phyloP scores from a whole-genome alignment of 1,140 invertebrate genomes.

The Sminthurinus signatus region DNA sequence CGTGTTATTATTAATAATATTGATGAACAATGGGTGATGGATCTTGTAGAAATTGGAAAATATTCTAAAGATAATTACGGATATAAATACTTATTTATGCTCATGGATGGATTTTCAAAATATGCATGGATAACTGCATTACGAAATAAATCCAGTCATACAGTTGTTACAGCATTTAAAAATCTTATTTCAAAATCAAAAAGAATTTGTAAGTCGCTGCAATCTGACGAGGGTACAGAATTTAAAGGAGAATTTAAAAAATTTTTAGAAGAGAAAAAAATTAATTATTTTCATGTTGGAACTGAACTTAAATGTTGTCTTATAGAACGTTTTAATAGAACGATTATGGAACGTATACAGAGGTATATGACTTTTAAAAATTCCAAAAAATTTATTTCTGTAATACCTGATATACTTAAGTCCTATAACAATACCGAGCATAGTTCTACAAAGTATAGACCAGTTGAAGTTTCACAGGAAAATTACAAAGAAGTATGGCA shows the following conservation, averaged over 20 bases:
- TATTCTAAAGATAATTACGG: neutral
- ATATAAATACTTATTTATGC: slow-evolving; percentile 1
- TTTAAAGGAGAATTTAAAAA: slow-evolving; percentile 10
- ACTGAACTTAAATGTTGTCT: slow-evolving; percentile 2
- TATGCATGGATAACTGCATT: neutral
- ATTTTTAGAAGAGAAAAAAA: neutral
- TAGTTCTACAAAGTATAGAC: slow-evolving; percentile 1
- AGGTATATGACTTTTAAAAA: slow-evolving; percentile 12
- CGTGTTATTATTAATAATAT: neutral
- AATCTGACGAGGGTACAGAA: neutral
- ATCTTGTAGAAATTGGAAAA: slow-evolving; percentile 3
- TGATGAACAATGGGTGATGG: slow-evolving; percentile 10
- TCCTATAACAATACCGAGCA: slow-evolving; percentile 7
- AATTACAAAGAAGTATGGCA: slow-evolving; percentile 14
- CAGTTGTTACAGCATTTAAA: neutral
- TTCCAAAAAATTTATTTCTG: slow-evolving; percentile 10
- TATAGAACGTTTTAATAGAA: slow-evolving; percentile 20
- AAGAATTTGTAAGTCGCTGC: neutral
- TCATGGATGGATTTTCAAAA: slow-evolving; percentile 18
- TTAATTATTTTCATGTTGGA: slow-evolving; percentile 3
- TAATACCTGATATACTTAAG: slow-evolving; percentile 7
- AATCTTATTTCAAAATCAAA: slow-evolving; percentile 11
- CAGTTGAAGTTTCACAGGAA: slow-evolving; percentile 8
- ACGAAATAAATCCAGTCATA: slow-evolving; percentile 4
- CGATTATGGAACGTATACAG: neutral